Evolutionary conservation across 2,113 vertebrate genomes (phyloP), one percentile per base, ranked within the genome.

Genomic region (Nothobranchius kuhntae): DNA sequence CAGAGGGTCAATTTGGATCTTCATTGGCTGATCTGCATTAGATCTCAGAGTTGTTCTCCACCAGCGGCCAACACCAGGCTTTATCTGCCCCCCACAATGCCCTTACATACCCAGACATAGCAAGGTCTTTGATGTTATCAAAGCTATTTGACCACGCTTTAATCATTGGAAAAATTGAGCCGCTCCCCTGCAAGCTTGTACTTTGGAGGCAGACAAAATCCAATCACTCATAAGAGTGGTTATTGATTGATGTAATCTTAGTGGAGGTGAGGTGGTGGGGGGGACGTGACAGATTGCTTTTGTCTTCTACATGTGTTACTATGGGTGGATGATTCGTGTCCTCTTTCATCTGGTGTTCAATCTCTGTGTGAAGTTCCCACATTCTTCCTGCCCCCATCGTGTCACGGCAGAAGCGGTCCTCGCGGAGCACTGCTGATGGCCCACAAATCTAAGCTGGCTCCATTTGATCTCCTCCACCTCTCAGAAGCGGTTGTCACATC

Each of bases 221-320:
- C 91, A 93, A 91, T 93, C 88, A 92, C 81, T 94, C 92, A 91
- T 94, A 94, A 92, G 88, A 91, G 85, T 86, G 83, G 60, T 85
- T 94, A 95, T 78, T 94, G 94, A 96, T 89, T 93, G 89, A 93
- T 93, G 86, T 91, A 93, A 94, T 95, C 94, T 94, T 90, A 92
- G 91, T 94, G 88, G 91, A 87, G 84, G 78, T 79, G 81, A 92
- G 85, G 87, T 71, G 78, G 72, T 66, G 72, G 87, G 83, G 79
- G 86, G 83, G 86, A 87, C 78, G 58, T 74, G 75, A 95, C 86
- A 91, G 90, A 94, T 94, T 86, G 85, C 64, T 89, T 92, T 92
- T 94, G 91, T 92, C 90, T 89, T 86, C 79, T 86, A 91, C 88
- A 92, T 75, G 55, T 93, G 90, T 95, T 90, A 91, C 86, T 84